A percentile compares a stretch with the other conserved stretches of the same genome.
Evolutionary conservation across 2,888 invertebrate genomes (phyloP).

Genomic region (Agrotis segetum): DNA sequence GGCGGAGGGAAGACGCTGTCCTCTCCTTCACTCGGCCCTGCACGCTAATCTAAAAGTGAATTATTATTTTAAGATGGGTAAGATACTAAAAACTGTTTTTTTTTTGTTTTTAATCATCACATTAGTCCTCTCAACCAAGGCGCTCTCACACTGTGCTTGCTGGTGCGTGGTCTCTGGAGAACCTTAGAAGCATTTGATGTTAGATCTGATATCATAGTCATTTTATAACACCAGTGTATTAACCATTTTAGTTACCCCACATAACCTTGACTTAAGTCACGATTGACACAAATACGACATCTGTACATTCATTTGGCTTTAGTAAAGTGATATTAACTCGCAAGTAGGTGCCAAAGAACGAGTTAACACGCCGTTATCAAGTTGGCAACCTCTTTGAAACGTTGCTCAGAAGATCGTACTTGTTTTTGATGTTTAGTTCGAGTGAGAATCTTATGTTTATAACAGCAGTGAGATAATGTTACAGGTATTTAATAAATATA

Average conservation of each 20-base stretch:
- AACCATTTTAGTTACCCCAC: not conserved
- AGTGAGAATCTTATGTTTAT: not conserved
- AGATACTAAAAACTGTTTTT: too few species aligned
- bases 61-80: too few species aligned
- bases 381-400: conserved; percentile 40
- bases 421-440: not conserved
- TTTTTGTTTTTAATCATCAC: too few species aligned
- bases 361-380: conserved; percentile 32
- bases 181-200: too few species aligned
- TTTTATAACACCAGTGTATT: too few species aligned
- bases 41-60: too few species aligned
- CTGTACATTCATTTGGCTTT: conserved; percentile 25
- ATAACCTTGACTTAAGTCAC: not conserved
- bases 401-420: conserved; percentile 12
- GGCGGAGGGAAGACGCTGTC: too few species aligned
- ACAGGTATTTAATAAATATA: not conserved
- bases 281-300: not conserved
- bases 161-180: too few species aligned
- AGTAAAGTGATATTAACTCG: conserved; percentile 33
- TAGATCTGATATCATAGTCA: too few species aligned
- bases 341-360: conserved; percentile 40
- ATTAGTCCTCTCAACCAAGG: too few species aligned
- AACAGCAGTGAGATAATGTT: not conserved
- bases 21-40: too few species aligned
- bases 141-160: too few species aligned